Percentiles rank a stretch among this genome's conserved stretches.
Conservation (phyloP, 2,888 invertebrate species). For the Napeogenes sylphis region DNA sequence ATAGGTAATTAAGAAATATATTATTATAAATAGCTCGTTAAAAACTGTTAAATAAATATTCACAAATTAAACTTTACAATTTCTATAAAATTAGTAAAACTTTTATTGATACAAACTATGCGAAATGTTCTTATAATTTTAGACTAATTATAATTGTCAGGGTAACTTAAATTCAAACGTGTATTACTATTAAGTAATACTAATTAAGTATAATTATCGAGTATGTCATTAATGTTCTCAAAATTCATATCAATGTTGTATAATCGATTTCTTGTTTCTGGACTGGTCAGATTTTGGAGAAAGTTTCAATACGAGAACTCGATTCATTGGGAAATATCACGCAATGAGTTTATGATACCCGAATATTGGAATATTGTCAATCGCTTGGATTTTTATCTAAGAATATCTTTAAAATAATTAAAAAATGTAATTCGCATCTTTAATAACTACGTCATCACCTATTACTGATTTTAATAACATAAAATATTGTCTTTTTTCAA, state of each 20-base stretch:
- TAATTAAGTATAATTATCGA: constrained; percentile 24
- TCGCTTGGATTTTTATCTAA: neutral
- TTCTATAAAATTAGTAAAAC: too few species aligned
- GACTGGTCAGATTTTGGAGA: constrained; percentile 36
- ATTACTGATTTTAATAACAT: too few species aligned
- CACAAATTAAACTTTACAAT: too few species aligned
- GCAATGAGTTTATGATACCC: constrained; percentile 40
- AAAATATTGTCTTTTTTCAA: too few species aligned
- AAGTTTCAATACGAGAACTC: constrained; percentile 56
- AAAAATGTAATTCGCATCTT: too few species aligned
- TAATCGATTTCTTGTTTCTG: constrained; percentile 58
- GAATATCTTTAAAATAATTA: too few species aligned
- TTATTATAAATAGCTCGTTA: too few species aligned
- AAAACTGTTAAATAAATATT: too few species aligned
- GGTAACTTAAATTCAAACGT: constrained; percentile 9
- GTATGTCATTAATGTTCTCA: constrained; percentile 21
- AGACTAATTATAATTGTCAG: constrained; percentile 31
- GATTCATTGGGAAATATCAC: constrained; percentile 55
- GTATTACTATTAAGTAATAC: constrained; percentile 8
- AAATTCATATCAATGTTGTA: constrained; percentile 41
- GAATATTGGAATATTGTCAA: neutral
- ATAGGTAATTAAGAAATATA: too few species aligned
- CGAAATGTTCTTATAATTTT: neutral
- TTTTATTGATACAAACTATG: neutral
- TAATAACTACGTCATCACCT: too few species aligned